Conservation (phyloP, 2,888 invertebrate species). For the Eilema depressum region DNA sequence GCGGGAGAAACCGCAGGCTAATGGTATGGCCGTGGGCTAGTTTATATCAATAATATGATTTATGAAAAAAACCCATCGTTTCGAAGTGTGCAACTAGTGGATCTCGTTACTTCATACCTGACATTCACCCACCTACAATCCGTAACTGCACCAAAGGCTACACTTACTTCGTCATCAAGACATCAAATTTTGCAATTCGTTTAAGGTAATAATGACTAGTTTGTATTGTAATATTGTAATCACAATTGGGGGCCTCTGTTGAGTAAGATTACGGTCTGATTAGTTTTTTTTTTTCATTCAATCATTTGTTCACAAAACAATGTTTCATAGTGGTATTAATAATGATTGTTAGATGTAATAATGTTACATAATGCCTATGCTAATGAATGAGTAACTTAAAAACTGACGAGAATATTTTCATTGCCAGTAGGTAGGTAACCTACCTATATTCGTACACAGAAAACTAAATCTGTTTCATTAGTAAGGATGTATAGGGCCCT, state of each 20-base stretch:
- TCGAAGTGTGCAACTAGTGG: slow-evolving; percentile 17
- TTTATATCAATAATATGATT: neutral
- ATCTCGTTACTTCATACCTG: slow-evolving; percentile 29
- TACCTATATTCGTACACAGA: no score
- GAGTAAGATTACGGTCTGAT: slow-evolving; percentile 5
- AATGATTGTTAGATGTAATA: slow-evolving; percentile 5
- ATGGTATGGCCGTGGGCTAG: neutral
- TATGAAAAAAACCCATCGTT: slow-evolving; percentile 27
- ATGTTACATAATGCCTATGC: neutral
- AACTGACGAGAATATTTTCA: no score
- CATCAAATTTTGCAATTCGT: slow-evolving; percentile 8
- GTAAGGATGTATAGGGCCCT: no score
- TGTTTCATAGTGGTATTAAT: neutral
- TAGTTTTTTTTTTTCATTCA: slow-evolving; percentile 9
- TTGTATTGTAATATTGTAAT: slow-evolving; percentile 10
- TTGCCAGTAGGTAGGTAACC: no score
- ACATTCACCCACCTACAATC: slow-evolving; percentile 18
- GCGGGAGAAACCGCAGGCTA: neutral
- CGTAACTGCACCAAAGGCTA: slow-evolving; percentile 8
- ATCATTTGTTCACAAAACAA: slow-evolving; percentile 7
- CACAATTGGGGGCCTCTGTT: slow-evolving; percentile 11
- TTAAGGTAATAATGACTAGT: slow-evolving; percentile 10
- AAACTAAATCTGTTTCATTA: no score
- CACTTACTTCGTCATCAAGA: slow-evolving; percentile 19
- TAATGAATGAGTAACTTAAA: no score